Evolutionary conservation across 2,888 invertebrate species (phyloP).

Genomic region (Drosophila putrida): DNA sequence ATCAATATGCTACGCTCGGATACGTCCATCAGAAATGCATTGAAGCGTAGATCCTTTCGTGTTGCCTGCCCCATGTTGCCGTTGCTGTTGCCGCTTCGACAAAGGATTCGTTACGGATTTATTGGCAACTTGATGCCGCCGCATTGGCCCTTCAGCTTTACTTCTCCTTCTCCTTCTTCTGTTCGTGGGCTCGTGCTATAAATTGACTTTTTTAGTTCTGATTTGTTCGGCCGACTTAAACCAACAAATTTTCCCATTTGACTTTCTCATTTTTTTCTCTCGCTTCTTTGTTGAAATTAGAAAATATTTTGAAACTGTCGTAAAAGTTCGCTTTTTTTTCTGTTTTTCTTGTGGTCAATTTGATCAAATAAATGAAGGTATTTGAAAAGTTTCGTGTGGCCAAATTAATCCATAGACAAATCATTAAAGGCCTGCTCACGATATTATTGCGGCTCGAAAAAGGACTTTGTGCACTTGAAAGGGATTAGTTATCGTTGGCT

Average conservation of each 20-base stretch:
- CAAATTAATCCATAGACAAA: slow-evolving; percentile 71
- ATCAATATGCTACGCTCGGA: slow-evolving; percentile 82
- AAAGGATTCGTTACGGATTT: slow-evolving; percentile 81
- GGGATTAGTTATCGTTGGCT: slow-evolving; percentile 54
- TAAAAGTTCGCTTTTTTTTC: slow-evolving; percentile 25
- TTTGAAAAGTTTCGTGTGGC: slow-evolving; percentile 40
- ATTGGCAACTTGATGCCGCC: slow-evolving; percentile 71
- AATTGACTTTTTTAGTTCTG: slow-evolving; percentile 60
- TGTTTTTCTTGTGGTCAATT: slow-evolving; percentile 50
- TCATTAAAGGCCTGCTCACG: slow-evolving; percentile 45
- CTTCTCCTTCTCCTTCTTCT: slow-evolving; percentile 20
- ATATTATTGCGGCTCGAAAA: slow-evolving; percentile 51
- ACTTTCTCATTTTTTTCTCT: not conserved
- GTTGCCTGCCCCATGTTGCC: slow-evolving; percentile 35
- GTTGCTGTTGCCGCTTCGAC: slow-evolving; percentile 57
- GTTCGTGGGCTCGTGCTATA: slow-evolving; percentile 48
- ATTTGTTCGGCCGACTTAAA: slow-evolving; percentile 38
- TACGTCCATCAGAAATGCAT: slow-evolving; percentile 81
- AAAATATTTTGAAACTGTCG: slow-evolving; percentile 28
- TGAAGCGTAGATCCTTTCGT: slow-evolving; percentile 79
- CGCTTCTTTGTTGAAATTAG: slow-evolving; percentile 19
- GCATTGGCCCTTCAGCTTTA: slow-evolving; percentile 34
- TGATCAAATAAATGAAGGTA: slow-evolving; percentile 50
- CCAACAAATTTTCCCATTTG: slow-evolving; percentile 2
- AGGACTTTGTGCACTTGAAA: slow-evolving; percentile 70